Conservation (phyloP, 2,113 vertebrate genomes). For the Megaptera novaeangliae region DNA sequence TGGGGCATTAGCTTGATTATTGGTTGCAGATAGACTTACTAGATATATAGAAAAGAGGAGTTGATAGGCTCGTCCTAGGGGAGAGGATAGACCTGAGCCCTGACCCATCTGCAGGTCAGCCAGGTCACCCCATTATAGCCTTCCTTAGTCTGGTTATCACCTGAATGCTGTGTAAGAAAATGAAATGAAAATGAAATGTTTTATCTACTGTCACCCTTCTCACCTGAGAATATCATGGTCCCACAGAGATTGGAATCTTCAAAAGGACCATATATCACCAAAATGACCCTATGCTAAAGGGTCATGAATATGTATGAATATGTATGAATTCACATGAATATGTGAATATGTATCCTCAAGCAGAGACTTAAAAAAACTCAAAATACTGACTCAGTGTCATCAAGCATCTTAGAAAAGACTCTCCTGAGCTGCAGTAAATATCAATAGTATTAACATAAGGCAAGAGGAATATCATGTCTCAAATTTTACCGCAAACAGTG, state of each 20-base stretch:
- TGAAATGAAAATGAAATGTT: background rate
- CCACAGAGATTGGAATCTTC: background rate
- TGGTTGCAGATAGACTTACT: background rate
- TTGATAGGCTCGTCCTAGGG: background rate
- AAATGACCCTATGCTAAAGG: background rate
- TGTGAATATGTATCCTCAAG: background rate
- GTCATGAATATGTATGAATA: too few relatives aligned
- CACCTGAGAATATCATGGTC: background rate
- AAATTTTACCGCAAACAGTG: background rate
- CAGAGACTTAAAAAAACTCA: background rate
- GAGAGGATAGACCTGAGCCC: background rate
- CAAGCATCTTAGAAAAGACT: background rate
- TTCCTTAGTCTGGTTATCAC: background rate
- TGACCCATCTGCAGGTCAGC: background rate
- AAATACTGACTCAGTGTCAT: background rate
- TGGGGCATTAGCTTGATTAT: background rate
- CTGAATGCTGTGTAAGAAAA: background rate
- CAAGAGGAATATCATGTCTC: background rate
- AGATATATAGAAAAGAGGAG: background rate
- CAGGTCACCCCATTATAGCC: background rate
- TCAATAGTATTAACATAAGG: background rate
- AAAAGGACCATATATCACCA: background rate
- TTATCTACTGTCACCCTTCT: background rate
- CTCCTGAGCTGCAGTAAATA: background rate
- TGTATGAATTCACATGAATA: too few relatives aligned